phyloP scores from a whole-genome alignment of 2,888 invertebrate genomes.

The Lasioglossum malachurum region DNA sequence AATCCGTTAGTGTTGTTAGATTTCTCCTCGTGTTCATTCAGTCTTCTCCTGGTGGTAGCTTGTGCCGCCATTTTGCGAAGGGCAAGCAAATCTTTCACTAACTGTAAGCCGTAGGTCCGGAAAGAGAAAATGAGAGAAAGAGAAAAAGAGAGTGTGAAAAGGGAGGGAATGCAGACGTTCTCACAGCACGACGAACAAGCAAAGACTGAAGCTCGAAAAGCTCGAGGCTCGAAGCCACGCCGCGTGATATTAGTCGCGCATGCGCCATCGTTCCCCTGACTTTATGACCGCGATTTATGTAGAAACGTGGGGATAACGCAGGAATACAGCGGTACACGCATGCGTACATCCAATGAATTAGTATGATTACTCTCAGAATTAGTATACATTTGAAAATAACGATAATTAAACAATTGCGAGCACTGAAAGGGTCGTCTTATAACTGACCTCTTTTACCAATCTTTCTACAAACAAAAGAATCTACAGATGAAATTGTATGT shows the following conservation, averaged over 20 bases:
- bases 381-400: conserved; percentile 24
- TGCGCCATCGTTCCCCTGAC: conserved; percentile 18
- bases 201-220: conserved; percentile 35
- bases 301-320: conserved; percentile 27
- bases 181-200: background rate
- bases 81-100: conserved; percentile 55
- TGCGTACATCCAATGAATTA: conserved; percentile 25
- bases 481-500: background rate
- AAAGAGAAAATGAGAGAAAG: conserved; percentile 20
- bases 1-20: conserved; percentile 58
- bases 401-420: conserved; percentile 41
- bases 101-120: conserved; percentile 24
- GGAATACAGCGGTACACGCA: conserved; percentile 12
- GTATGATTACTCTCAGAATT: conserved; percentile 15
- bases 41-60: conserved; percentile 32
- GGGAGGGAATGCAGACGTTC: conserved; percentile 3
- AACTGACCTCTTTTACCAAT: background rate
- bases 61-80: conserved; percentile 57
- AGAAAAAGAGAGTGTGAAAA: conserved; percentile 28
- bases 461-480: background rate
- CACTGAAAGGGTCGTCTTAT: background rate
- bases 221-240: conserved; percentile 23
- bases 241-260: conserved; percentile 38
- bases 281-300: conserved; percentile 37
- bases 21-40: conserved; percentile 41